Conservation (phyloP, 64 coral and sea anemone genomes). For the Stichodactyla helianthus region DNA sequence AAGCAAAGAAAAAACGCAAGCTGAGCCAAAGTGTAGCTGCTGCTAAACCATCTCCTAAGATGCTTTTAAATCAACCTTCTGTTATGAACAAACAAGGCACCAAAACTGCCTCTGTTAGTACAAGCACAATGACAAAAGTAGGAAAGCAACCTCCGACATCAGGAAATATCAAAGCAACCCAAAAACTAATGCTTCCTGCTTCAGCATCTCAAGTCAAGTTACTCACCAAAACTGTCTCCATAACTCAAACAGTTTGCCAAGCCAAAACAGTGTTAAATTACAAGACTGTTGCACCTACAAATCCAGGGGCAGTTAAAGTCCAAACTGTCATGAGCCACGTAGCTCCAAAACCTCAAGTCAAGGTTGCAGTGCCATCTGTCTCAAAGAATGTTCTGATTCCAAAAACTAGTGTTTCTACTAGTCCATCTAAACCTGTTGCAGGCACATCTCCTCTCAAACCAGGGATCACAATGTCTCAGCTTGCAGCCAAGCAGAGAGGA, state of each 20-base stretch:
- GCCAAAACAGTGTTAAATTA: slow-evolving; percentile 79
- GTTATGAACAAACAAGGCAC: slow-evolving; percentile 52
- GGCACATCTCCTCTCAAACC: slow-evolving; percentile 27
- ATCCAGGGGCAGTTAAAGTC: slow-evolving; percentile 58
- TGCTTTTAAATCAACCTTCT: slow-evolving; percentile 41
- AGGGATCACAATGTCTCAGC: slow-evolving; percentile 61
- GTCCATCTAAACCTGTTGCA: slow-evolving; percentile 42
- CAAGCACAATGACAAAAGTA: slow-evolving; percentile 83
- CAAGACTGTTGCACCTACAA: slow-evolving; percentile 64
- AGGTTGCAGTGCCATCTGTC: slow-evolving; percentile 43
- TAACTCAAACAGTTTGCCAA: slow-evolving; percentile 66
- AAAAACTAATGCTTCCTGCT: slow-evolving; percentile 49
- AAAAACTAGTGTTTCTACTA: slow-evolving; percentile 22
- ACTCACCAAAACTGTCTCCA: slow-evolving; percentile 80
- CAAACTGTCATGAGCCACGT: slow-evolving; percentile 71
- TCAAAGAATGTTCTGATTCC: slow-evolving; percentile 30
- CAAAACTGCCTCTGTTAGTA: slow-evolving; percentile 77
- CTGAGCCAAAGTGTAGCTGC: slow-evolving; percentile 45
- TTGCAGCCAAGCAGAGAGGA: slow-evolving; percentile 60
- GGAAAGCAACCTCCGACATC: slow-evolving; percentile 57
- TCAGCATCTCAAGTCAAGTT: slow-evolving; percentile 88
- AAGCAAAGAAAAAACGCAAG: slow-evolving; percentile 66
- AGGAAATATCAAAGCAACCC: slow-evolving; percentile 44
- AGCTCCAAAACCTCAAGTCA: slow-evolving; percentile 56
- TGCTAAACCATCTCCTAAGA: slow-evolving; percentile 70